Base-by-base conservation (phyloP, 2,797 vertebrate genomes). In the Glossophaga mutica region DNA sequence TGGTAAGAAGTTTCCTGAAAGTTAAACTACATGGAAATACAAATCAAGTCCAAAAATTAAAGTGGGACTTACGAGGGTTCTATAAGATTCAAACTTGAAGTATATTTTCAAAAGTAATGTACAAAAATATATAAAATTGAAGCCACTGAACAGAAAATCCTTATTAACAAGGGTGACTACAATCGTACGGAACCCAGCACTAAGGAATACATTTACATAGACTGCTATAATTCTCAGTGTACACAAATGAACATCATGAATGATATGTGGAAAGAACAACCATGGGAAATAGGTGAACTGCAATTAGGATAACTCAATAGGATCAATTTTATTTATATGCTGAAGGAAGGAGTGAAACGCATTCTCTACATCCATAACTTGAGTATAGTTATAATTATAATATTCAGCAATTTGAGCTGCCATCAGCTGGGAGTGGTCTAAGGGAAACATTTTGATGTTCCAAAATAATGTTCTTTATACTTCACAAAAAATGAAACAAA, bases 11-110 rank as follows among this genome's bases (percentile, higher is more conserved):
- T 71, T 96, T 98, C 92, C 95, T 97, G 95, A 94, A 76, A 97
- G 98, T 95, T 95, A 98, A 97, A 97, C 98, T 98, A 99, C 97
- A 98, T 91, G 97, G 5, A 98, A 98, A 98, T 98, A 99, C 48
- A 79, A 98, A 98, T 96, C 97, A 98, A 98, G 97, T 98, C 97
- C 97, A 97, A 98, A 98, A 98, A 98, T 98, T 57, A 98, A 98
- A 98, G 97, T 55, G 96, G 98, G 96, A 97, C 95, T 98, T 98
- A 95, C 84, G 97, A 96, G 67, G 55, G 90, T 94, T 96, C 97
- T 94, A 98, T 81, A 97, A 98, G 97, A 98, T 97, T 96, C 96
- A 97, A 98, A 98, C 96, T 95, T 87, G 94, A 95, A 98, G 96
- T 52, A 96, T 98, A 97, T 73, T 86, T 97, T 95, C 94, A 96